Evolutionary conservation across 2,888 invertebrate species (phyloP), one percentile per base, ranked within the genome.

Genomic region (Drosophila testacea): DNA sequence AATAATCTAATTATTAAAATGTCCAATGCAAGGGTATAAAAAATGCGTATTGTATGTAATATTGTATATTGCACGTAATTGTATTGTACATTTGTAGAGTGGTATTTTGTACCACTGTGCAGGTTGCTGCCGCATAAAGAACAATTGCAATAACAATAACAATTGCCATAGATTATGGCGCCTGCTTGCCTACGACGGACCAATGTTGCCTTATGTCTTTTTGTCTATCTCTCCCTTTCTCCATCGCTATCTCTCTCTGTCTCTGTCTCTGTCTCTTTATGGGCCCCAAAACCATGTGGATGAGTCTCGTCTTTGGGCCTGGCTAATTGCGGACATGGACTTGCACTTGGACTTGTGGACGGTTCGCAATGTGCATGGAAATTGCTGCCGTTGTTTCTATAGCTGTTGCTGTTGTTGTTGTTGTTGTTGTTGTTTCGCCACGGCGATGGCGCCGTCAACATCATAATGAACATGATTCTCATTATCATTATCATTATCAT

Each of bases 161-260:
- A 67, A 77, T 77, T 73, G 66, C 81, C 64, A 75, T 69, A 75
- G 75, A 80, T 80, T 72, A 78, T 63, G 81, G 57, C 82, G 61
- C 60, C 67, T 56, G 63, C 7, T 47, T 38, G 51, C 56, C 47
- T 41, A 42, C 46, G 47, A 73, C 56, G 34, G 70, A 46, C 67
- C 52, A 51, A 38, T 46, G 16, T 16, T 16, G 36, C 27, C 16
- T 36, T n/a, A n/a, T n/a, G n/a, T n/a, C n/a, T n/a, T n/a, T n/a
- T n/a, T n/a, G 1, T 32, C 22, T 1, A 1, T 22, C 22, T 22
- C 22, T 22, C 22, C 22, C 2, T 22, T 2, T 22, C 1, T 3
- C 22, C 22, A 2, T 22, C 22, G 2, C 22, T 22, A 2, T 22
- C 22, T 22, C 22, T 22, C 22, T 22, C 22, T 22, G 3, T 22